phyloP scores from a whole-genome alignment of 2,888 invertebrate species.

The Mesodorylaimus sp. region DNA sequence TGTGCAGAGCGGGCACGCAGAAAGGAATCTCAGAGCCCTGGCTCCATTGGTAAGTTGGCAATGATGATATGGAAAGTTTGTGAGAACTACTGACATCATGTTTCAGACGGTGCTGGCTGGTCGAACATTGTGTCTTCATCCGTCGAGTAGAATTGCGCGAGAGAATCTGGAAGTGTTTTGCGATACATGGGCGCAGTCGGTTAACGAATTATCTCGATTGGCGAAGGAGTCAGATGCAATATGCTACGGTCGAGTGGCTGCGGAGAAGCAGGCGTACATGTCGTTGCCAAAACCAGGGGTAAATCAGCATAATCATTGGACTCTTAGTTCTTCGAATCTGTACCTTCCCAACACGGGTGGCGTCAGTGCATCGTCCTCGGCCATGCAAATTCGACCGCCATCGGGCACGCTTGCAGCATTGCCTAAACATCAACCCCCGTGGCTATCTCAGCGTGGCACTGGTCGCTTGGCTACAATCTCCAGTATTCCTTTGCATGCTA shows the following conservation, averaged over 20 bases:
- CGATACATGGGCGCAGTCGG: slow-evolving; percentile 51
- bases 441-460: no score
- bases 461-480: no score
- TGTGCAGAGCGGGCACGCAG: slow-evolving; percentile 85
- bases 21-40: slow-evolving; percentile 79
- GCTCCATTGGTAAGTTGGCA: slow-evolving; percentile 53
- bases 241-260: slow-evolving; percentile 25
- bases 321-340: no score
- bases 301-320: slow-evolving; percentile 29
- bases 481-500: no score
- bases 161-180: slow-evolving; percentile 65
- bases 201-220: slow-evolving; percentile 50
- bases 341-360: no score
- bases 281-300: slow-evolving; percentile 85
- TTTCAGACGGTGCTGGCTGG: slow-evolving; percentile 63
- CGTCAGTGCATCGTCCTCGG: no score
- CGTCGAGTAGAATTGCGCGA: slow-evolving; percentile 78
- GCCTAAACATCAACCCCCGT: no score
- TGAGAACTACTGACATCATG: no score
- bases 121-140: slow-evolving; percentile 70
- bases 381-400: no score
- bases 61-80: background rate
- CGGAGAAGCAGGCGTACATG: slow-evolving; percentile 64
- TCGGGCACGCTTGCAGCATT: no score
- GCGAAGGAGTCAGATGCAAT: slow-evolving; percentile 28